phyloP scores from a whole-genome alignment of 2,888 invertebrate genomes.

The Drosophila nigricruria region DNA sequence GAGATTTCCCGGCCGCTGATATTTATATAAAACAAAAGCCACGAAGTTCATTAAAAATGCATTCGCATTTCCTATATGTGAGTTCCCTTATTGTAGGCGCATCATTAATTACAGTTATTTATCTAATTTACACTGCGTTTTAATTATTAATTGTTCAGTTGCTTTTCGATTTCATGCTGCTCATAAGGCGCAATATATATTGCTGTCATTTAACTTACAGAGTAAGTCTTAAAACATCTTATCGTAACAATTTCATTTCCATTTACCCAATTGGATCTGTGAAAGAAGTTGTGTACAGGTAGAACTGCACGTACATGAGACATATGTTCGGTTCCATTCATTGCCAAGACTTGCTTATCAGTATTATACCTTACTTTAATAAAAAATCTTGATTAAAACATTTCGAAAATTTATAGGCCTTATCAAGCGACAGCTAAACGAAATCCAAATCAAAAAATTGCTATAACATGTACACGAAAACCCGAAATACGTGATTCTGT shows the following conservation, averaged over 20 bases:
- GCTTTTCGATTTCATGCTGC: not conserved
- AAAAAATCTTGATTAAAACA: slow-evolving; percentile 28
- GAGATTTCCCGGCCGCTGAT: slow-evolving; percentile 13
- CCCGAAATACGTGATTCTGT: slow-evolving; percentile 46
- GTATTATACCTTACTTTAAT: not conserved
- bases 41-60: slow-evolving; percentile 21
- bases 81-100: slow-evolving; percentile 19
- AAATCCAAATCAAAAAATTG: slow-evolving; percentile 21
- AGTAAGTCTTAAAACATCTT: not conserved
- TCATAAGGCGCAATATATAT: not conserved
- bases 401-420: slow-evolving; percentile 22
- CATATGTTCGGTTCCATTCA: slow-evolving; percentile 4
- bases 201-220: not conserved
- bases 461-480: slow-evolving; percentile 17
- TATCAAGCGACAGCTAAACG: slow-evolving; percentile 37
- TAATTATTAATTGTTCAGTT: slow-evolving; percentile 12
- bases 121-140: slow-evolving; percentile 21
- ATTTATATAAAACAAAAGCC: slow-evolving; percentile 11
- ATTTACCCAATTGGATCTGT: slow-evolving; percentile 1
- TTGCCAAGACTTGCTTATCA: slow-evolving; percentile 19
- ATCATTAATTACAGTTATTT: slow-evolving; percentile 25
- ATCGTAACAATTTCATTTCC: not conserved
- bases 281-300: slow-evolving; percentile 1
- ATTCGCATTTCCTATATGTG: slow-evolving; percentile 27
- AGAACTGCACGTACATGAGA: slow-evolving; percentile 6